Evolutionary conservation across 1,140 invertebrate genomes (phyloP).

Genomic region (Pissodes strobi): DNA sequence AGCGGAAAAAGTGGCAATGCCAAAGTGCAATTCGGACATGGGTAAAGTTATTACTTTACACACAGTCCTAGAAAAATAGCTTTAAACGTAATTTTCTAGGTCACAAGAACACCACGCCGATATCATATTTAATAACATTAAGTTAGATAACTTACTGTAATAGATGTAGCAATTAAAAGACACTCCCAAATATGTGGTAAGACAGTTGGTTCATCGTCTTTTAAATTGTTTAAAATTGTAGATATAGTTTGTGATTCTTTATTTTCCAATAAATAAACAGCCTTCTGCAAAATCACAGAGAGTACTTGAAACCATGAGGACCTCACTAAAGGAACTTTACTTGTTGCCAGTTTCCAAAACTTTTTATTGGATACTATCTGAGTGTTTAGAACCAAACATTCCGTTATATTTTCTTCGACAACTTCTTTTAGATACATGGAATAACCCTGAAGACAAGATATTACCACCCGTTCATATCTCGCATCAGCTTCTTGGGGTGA

Average conservation of each 20-base stretch:
- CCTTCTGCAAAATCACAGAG: conserved; percentile 65
- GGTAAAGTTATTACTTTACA: too few species aligned
- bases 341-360: conserved; percentile 75
- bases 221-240: conserved; percentile 68
- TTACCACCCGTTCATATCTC: conserved; percentile 71
- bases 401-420: conserved; percentile 58
- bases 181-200: conserved; percentile 73
- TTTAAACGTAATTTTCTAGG: too few species aligned
- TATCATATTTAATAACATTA: too few species aligned
- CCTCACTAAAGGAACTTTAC: conserved; percentile 62
- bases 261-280: conserved; percentile 55
- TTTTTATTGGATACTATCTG: conserved; percentile 65
- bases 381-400: conserved; percentile 58
- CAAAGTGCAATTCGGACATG: too few species aligned
- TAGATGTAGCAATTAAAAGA: conserved; percentile 62
- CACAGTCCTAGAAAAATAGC: too few species aligned
- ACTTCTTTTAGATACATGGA: conserved; percentile 65
- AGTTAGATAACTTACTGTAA: conserved; percentile 65
- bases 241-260: conserved; percentile 64
- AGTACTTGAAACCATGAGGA: conserved; percentile 70
- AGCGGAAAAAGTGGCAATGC: too few species aligned
- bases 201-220: conserved; percentile 72
- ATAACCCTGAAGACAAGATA: conserved; percentile 70
- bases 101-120: too few species aligned
- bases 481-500: conserved; percentile 69